Percentiles rank a stretch among this genome's conserved stretches.
These are phyloP conservation scores for Eilema caniola DNA, from an alignment of 2,888 invertebrate genomes.

Conservation along the genomic window DNA sequence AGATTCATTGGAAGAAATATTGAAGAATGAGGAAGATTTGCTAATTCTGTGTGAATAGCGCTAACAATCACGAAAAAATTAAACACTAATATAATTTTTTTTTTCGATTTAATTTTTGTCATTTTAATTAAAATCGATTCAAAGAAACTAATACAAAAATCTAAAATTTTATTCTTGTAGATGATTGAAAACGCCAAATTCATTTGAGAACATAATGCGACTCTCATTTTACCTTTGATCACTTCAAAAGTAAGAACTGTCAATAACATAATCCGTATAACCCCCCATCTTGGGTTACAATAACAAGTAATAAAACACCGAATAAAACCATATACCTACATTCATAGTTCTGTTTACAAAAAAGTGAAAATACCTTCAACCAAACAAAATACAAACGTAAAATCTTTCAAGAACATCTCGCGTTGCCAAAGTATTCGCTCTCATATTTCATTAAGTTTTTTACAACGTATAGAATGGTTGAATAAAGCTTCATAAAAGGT, in stretches of 20 bases:
- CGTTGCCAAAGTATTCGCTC: slow-evolving; percentile 13
- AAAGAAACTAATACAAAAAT: too few species aligned
- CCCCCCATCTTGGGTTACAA: not conserved
- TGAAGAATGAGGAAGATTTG: not conserved
- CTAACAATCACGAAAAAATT: too few species aligned
- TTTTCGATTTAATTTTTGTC: too few species aligned
- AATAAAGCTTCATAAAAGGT: slow-evolving; percentile 26
- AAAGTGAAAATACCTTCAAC: too few species aligned
- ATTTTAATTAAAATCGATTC: too few species aligned
- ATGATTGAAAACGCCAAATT: not conserved
- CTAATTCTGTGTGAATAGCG: too few species aligned
- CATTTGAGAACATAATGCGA: not conserved
- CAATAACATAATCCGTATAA: not conserved
- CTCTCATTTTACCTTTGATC: not conserved
- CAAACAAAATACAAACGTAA: not conserved
- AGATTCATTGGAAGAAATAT: not conserved
- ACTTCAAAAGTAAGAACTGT: not conserved
- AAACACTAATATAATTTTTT: too few species aligned
- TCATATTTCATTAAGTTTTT: slow-evolving; percentile 32
- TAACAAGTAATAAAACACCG: not conserved
- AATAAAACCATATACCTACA: not conserved
- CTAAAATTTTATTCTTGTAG: not conserved
- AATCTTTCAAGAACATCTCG: not conserved
- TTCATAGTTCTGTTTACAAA: not conserved
- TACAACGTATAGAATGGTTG: slow-evolving; percentile 9